Evolutionary conservation across 2,888 invertebrate genomes (phyloP).

Genomic region (Tryphoninae sp.): DNA sequence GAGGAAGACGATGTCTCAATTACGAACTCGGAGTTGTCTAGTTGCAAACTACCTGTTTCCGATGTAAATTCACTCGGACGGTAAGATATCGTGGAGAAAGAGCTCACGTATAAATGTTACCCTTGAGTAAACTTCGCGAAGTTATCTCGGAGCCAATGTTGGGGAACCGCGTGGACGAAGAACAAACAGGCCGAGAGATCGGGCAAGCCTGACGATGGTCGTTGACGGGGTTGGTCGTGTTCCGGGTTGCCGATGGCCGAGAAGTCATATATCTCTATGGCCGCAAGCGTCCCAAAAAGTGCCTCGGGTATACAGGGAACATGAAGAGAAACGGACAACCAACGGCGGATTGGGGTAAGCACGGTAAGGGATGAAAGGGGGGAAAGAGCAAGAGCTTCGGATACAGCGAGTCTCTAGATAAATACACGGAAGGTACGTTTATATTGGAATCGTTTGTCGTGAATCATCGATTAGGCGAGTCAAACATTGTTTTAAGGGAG

Average conservation of each 20-base stretch:
- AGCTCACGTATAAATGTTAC: slow-evolving; percentile 60
- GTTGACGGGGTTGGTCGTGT: slow-evolving; percentile 37
- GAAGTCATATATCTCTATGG: slow-evolving; percentile 33
- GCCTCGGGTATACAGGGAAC: slow-evolving; percentile 14
- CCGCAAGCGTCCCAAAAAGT: slow-evolving; percentile 39
- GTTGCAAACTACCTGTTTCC: slow-evolving; percentile 52
- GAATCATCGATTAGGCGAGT: slow-evolving; percentile 48
- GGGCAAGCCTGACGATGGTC: slow-evolving; percentile 26
- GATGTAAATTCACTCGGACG: slow-evolving; percentile 62
- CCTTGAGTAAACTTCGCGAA: slow-evolving; percentile 62
- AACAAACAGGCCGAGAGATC: slow-evolving; percentile 54
- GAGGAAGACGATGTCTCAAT: slow-evolving; percentile 34
- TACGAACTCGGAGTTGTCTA: slow-evolving; percentile 19
- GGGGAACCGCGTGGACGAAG: slow-evolving; percentile 46
- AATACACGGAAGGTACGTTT: slow-evolving; percentile 56
- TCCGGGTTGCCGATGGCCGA: slow-evolving; percentile 37
- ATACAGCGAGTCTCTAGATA: slow-evolving; percentile 50
- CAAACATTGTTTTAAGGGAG: slow-evolving; percentile 40
- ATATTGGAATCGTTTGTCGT: slow-evolving; percentile 54
- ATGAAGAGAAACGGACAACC: slow-evolving; percentile 41
- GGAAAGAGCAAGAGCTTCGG: slow-evolving; percentile 13
- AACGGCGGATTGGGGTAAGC: slow-evolving; percentile 21
- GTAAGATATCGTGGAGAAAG: slow-evolving; percentile 34
- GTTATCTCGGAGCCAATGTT: slow-evolving; percentile 59
- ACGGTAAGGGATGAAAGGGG: not conserved